A percentile compares a stretch with the other conserved stretches of the same genome.
Evolutionary conservation across 2,888 invertebrate species (phyloP).

Genomic region (Hylaea fasciaria): DNA sequence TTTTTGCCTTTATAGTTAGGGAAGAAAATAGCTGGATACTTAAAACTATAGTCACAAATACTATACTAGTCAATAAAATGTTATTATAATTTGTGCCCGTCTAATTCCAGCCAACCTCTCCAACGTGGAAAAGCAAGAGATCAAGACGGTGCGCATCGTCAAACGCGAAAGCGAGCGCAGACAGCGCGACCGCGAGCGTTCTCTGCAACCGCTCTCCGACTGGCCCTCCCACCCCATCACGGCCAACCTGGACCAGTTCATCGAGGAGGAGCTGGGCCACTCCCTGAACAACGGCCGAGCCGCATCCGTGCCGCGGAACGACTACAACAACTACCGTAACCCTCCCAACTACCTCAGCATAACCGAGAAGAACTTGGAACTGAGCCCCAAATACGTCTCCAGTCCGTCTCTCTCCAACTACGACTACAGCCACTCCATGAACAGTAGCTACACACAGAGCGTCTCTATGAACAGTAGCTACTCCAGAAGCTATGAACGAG

Average conservation of each 20-base stretch:
- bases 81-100: neutral
- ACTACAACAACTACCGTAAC: constrained; percentile 68
- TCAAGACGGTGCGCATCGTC: constrained; percentile 96
- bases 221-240: constrained; percentile 74
- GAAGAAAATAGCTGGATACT: too few species aligned
- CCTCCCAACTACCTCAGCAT: constrained; percentile 64
- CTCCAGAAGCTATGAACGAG: constrained; percentile 71
- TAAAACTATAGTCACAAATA: too few species aligned
- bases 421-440: constrained; percentile 75
- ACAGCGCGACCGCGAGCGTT: constrained; percentile 91
- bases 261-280: constrained; percentile 78
- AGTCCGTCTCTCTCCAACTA: constrained; percentile 80
- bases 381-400: constrained; percentile 78
- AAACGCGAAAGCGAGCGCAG: constrained; percentile 95
- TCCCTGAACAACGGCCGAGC: constrained; percentile 74
- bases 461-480: constrained; percentile 77
- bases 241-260: constrained; percentile 77
- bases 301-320: constrained; percentile 82
- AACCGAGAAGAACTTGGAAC: constrained; percentile 71
- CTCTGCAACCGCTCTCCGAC: constrained; percentile 78
- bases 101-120: constrained; percentile 86
- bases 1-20: too few species aligned
- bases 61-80: too few species aligned
- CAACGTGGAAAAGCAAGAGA: constrained; percentile 93
- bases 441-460: constrained; percentile 75